These are phyloP conservation scores for Conistra vaccinii DNA, from an alignment of 2,888 invertebrate species.

Conservation along the genomic window DNA sequence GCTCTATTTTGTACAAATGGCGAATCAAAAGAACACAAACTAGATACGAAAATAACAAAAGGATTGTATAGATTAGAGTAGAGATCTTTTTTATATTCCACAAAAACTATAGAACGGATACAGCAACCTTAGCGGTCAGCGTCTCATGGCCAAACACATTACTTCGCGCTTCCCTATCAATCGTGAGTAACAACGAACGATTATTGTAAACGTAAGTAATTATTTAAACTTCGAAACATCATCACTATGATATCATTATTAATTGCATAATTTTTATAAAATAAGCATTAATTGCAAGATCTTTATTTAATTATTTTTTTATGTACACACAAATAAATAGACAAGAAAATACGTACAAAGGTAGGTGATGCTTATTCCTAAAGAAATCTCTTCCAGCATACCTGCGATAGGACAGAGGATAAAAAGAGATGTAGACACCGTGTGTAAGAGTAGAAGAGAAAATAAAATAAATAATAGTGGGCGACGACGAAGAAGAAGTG, in stretches of 20 bases:
- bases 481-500: too few relatives aligned
- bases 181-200: conserved; percentile 56
- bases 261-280: conserved; percentile 40
- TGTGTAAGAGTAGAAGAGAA: too few relatives aligned
- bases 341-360: too few relatives aligned
- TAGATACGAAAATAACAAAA: conserved; percentile 22
- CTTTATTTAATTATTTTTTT: too few relatives aligned
- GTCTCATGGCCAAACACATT: conserved; percentile 67
- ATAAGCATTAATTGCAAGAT: conserved; percentile 1
- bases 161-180: conserved; percentile 50
- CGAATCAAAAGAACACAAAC: too few relatives aligned
- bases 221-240: conserved; percentile 49
- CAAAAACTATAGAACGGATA: conserved; percentile 48
- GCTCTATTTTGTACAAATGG: background rate
- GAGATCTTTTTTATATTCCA: conserved; percentile 13
- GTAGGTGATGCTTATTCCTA: too few relatives aligned
- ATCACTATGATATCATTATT: conserved; percentile 45
- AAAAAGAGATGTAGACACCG: too few relatives aligned
- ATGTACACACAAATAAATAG: too few relatives aligned
- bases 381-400: too few relatives aligned
- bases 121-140: conserved; percentile 40
- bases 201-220: conserved; percentile 53
- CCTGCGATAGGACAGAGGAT: too few relatives aligned
- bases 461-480: background rate
- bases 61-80: background rate